Percentiles rank a stretch among this genome's conserved stretches.
phyloP scores from a whole-genome alignment of 2,113 vertebrate genomes.

The Petaurus breviceps region DNA sequence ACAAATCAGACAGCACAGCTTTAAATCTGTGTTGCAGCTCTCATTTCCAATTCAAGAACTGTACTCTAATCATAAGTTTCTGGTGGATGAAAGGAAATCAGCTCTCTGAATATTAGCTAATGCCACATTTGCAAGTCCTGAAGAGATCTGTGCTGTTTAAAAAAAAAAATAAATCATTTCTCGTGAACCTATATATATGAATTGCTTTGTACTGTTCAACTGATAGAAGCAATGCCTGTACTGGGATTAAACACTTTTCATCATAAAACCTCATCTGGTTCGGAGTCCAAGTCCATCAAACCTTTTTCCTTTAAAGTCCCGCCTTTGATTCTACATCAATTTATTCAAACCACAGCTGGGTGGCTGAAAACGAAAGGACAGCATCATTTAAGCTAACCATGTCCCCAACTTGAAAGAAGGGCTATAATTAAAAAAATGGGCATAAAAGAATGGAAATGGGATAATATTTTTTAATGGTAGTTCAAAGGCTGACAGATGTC shows the following conservation, averaged over 20 bases:
- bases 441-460: conserved; percentile 95
- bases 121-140: conserved; percentile 99
- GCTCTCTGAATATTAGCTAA: conserved; percentile 97
- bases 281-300: conserved; percentile 98
- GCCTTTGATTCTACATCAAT: conserved; percentile 98
- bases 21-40: conserved; percentile 89
- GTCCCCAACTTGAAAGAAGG: conserved; percentile 93
- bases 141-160: conserved; percentile 91
- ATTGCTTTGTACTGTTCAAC: conserved; percentile 94
- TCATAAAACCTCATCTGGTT: conserved; percentile 99
- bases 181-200: conserved; percentile 91
- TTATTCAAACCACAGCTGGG: conserved; percentile 97
- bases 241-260: conserved; percentile 99
- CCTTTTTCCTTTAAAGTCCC: conserved; percentile 96
- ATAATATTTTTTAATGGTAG: conserved; percentile 93
- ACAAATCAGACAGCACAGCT: conserved; percentile 93
- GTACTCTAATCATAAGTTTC: conserved; percentile 94
- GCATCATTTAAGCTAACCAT: conserved; percentile 91
- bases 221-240: conserved; percentile 97
- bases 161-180: conserved; percentile 89
- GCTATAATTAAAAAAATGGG: conserved; percentile 98
- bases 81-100: conserved; percentile 93
- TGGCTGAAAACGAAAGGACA: conserved; percentile 92
- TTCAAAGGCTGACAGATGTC: conserved; percentile 96
- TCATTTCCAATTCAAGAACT: conserved; percentile 96